Evolutionary conservation across 2,797 vertebrate genomes (phyloP).

Genomic region (Potorous gilbertii): DNA sequence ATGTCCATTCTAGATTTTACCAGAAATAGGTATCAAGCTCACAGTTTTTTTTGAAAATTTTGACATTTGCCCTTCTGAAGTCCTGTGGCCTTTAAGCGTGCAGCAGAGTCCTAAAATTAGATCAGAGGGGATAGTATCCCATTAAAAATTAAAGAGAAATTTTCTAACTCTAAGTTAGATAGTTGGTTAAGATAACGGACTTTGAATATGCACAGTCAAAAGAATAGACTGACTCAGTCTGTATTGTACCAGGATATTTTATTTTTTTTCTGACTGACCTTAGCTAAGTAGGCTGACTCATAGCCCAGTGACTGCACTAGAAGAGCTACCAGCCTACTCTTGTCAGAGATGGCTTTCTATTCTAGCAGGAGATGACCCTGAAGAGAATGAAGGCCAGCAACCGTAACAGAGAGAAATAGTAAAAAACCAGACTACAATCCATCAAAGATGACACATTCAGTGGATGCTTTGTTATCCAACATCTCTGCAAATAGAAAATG

Average conservation of each 20-base stretch:
- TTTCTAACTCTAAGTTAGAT: neutral
- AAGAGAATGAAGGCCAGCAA: neutral
- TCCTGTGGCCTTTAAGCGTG: neutral
- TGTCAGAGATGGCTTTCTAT: neutral
- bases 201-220: neutral
- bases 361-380: neutral
- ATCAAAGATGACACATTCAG: neutral
- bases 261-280: neutral
- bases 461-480: neutral
- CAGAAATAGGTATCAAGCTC: neutral
- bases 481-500: neutral
- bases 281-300: neutral
- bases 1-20: neutral
- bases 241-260: neutral
- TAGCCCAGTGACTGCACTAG: neutral
- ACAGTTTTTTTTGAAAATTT: neutral
- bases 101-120: too few relatives aligned
- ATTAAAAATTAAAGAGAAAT: neutral
- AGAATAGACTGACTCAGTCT: neutral
- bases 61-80: neutral
- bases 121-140: neutral
- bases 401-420: neutral
- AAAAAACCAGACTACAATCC: neutral
- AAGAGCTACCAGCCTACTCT: neutral
- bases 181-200: neutral